Evolutionary conservation across 2,113 vertebrate species (phyloP).

Genomic region (Tupaia tana): DNA sequence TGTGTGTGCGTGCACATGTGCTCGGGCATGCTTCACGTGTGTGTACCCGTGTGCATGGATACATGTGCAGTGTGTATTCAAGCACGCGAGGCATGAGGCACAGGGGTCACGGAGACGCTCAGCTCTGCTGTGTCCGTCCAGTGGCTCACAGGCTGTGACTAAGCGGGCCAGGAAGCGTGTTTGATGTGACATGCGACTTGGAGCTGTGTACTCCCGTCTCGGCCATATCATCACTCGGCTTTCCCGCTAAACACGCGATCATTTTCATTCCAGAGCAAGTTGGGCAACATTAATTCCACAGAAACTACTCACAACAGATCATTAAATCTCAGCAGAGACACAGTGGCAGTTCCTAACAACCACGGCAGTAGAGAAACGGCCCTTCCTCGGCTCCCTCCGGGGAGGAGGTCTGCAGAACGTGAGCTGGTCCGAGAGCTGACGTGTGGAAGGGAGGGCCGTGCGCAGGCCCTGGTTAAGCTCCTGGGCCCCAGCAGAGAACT

Average conservation of each 20-base stretch:
- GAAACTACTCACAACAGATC: slow-evolving; percentile 64
- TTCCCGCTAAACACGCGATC: slow-evolving; percentile 69
- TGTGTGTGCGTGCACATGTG: too few species aligned
- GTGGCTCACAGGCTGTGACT: too few species aligned
- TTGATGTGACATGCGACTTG: too few species aligned
- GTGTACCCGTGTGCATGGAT: rapidly evolving
- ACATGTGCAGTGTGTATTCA: too few species aligned
- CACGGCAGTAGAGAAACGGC: neutral
- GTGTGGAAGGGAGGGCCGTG: too few species aligned
- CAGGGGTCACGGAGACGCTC: rapidly evolving
- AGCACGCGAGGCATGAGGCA: rapidly evolving
- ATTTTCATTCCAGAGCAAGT: slow-evolving; percentile 60
- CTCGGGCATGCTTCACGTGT: rapidly evolving
- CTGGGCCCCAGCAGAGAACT: too few species aligned
- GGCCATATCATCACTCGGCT: slow-evolving; percentile 36
- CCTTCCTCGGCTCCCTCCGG: neutral
- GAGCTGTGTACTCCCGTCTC: too few species aligned
- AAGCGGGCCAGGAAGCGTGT: too few species aligned
- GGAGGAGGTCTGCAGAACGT: neutral
- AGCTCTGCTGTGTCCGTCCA: too few species aligned
- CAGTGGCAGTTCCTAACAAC: slow-evolving; percentile 36
- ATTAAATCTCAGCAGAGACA: slow-evolving; percentile 61
- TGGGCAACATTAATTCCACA: slow-evolving; percentile 59
- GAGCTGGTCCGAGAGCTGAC: neutral
- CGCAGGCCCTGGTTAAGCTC: too few species aligned